These are phyloP conservation scores for Microctenopoma lineatum DNA, from an alignment of 2,797 vertebrate genomes.

Conservation along the genomic window DNA sequence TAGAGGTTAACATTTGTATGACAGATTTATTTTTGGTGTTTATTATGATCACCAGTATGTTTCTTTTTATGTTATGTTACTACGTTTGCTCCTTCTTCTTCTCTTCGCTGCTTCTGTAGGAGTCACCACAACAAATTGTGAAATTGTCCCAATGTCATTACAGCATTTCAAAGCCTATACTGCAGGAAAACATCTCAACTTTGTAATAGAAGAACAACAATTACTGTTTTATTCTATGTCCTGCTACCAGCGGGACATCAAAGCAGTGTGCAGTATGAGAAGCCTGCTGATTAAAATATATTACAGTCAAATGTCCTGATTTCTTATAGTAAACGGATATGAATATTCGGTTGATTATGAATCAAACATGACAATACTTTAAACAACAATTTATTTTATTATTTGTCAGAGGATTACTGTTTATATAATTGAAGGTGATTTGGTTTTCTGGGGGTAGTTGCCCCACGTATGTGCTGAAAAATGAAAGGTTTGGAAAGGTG, in stretches of 20 bases:
- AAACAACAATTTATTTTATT: slow-evolving; percentile 66
- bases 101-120: too few species aligned
- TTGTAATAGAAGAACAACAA: too few species aligned
- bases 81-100: too few species aligned
- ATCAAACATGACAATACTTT: slow-evolving; percentile 24
- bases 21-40: too few species aligned
- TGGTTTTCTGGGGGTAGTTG: slow-evolving; percentile 44
- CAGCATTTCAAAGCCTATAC: too few species aligned
- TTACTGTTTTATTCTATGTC: too few species aligned
- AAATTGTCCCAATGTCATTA: background rate
- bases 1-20: slow-evolving; percentile 27
- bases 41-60: background rate
- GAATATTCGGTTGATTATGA: background rate
- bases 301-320: background rate
- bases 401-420: slow-evolving; percentile 46
- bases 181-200: background rate
- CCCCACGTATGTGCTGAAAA: slow-evolving; percentile 50
- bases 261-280: background rate
- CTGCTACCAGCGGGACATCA: background rate
- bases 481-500: slow-evolving; percentile 41
- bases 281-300: background rate
- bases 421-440: slow-evolving; percentile 57
- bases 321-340: background rate
- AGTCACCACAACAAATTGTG: background rate
- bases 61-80: background rate